A percentile compares a stretch with the other conserved stretches of the same genome.
Conservation (phyloP, 2,888 invertebrate species). For the Charanyca ferruginea region DNA sequence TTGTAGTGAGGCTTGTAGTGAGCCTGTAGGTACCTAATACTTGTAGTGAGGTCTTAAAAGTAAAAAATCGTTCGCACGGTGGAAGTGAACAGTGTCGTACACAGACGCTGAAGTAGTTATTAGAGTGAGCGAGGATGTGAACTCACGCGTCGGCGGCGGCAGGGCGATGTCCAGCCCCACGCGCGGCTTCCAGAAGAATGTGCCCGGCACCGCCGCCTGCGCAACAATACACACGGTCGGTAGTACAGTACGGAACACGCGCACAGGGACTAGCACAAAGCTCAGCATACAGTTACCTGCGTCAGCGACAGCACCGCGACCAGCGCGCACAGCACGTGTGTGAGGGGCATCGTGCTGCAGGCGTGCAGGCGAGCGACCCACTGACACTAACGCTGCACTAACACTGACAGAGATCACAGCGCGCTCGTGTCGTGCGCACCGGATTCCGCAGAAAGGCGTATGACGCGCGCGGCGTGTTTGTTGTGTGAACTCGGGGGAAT, state of each 20-base stretch:
- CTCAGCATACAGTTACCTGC: conserved; percentile 4
- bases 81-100: too few relatives aligned
- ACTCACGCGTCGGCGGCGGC: conserved; percentile 30
- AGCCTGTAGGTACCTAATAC: too few relatives aligned
- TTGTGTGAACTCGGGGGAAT: conserved; percentile 17
- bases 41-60: too few relatives aligned
- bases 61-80: too few relatives aligned
- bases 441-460: background rate
- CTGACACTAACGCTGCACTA: background rate
- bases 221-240: background rate
- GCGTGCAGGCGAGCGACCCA: background rate
- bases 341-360: background rate
- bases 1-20: too few relatives aligned
- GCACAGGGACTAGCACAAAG: too few relatives aligned
- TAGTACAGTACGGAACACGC: background rate
- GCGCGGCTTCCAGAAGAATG: conserved; percentile 59
- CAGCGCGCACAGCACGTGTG: conserved; percentile 1
- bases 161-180: conserved; percentile 36
- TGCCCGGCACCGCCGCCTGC: conserved; percentile 51
- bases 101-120: too few relatives aligned
- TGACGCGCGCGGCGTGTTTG: conserved; percentile 2
- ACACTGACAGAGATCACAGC: too few relatives aligned
- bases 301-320: background rate
- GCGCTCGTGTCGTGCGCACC: too few relatives aligned
- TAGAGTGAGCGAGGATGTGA: background rate